Conservation (phyloP, 2,797 vertebrate genomes). For the Garrulus glandarius region DNA sequence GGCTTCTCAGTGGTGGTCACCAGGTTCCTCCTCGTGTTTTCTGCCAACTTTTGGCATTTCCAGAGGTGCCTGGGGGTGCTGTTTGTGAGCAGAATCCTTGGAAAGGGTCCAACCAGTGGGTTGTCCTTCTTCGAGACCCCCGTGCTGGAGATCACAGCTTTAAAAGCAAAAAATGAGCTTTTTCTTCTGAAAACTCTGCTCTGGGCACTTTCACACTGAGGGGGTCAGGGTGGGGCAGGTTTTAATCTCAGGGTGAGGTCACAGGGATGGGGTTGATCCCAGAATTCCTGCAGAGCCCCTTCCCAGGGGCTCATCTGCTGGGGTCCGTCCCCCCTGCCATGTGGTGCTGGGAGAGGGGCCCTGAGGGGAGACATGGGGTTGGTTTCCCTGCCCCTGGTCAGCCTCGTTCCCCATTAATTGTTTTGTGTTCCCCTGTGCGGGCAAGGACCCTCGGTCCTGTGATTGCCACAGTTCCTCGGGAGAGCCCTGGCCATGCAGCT, state of each 20-base stretch:
- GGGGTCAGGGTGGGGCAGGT: background rate
- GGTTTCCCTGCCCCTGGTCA: too few species aligned
- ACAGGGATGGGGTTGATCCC: background rate
- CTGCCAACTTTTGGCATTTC: background rate
- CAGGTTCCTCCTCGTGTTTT: background rate
- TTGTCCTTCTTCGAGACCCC: background rate
- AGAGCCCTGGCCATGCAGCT: too few species aligned
- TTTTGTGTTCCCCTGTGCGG: too few species aligned
- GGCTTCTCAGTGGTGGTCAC: background rate
- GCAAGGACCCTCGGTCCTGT: too few species aligned
- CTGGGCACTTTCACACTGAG: background rate
- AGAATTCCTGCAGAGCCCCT: background rate
- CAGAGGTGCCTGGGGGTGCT: background rate
- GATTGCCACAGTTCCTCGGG: too few species aligned
- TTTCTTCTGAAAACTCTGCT: background rate
- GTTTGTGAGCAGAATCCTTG: background rate
- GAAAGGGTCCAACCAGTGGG: background rate
- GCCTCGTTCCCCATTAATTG: too few species aligned
- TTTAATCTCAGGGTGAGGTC: background rate
- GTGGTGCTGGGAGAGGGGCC: too few species aligned
- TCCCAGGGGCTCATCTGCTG: background rate
- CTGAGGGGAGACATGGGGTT: too few species aligned
- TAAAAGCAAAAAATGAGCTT: background rate
- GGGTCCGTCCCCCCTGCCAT: too few species aligned
- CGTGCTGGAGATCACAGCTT: fast-evolving